These are phyloP conservation scores for Drosophila punjabiensis DNA, from an alignment of 1,140 invertebrate genomes.

Conservation along the genomic window DNA sequence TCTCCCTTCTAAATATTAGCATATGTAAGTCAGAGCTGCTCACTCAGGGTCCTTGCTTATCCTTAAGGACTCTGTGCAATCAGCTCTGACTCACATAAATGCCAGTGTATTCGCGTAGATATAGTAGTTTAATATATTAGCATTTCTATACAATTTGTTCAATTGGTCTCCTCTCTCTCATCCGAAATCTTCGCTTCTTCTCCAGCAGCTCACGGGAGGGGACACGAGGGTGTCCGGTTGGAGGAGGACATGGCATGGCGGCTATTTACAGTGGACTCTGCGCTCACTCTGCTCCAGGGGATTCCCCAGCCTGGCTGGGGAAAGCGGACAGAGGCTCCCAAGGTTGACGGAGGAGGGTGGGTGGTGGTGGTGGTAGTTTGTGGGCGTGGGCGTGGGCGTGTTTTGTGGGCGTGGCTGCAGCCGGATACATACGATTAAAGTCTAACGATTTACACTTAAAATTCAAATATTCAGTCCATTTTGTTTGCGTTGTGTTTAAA, in stretches of 20 bases:
- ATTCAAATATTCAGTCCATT: conserved; percentile 85
- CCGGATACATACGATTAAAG: conserved; percentile 74
- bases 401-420: conserved; percentile 61
- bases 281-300: conserved; percentile 56
- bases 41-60: not conserved
- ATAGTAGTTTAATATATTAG: conserved; percentile 58
- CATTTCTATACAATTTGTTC: conserved; percentile 80
- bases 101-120: conserved; percentile 44
- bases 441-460: conserved; percentile 85
- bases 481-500: conserved; percentile 85
- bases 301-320: conserved; percentile 76
- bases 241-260: conserved; percentile 26
- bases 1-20: conserved; percentile 29
- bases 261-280: conserved; percentile 72
- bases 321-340: conserved; percentile 52
- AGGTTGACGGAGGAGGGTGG: conserved; percentile 10
- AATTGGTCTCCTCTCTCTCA: conserved; percentile 39
- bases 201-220: conserved; percentile 37
- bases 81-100: conserved; percentile 29
- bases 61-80: not conserved
- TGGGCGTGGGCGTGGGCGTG: conserved; percentile 24
- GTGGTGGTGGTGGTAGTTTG: conserved; percentile 2
- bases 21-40: conserved; percentile 7
- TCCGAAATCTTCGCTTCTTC: conserved; percentile 13
- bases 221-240: conserved; percentile 5